Conservation (phyloP, 1,140 invertebrate genomes). For the Araneus ventricosus region DNA sequence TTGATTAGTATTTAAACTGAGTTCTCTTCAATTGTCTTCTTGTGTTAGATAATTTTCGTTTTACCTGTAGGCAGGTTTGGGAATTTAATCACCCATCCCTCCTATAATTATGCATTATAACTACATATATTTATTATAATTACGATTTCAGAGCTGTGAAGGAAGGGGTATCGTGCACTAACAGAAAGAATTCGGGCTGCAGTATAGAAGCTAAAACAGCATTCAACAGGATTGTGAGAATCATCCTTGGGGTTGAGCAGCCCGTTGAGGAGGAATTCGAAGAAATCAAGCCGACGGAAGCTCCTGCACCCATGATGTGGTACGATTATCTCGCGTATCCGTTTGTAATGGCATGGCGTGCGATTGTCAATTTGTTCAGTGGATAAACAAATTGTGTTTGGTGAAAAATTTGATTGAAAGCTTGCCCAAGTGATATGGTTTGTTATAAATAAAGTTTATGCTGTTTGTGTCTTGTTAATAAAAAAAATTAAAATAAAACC, state of each 20-base stretch:
- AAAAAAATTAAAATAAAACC: neutral
- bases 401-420: neutral
- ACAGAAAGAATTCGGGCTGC: neutral
- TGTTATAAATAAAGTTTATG: neutral
- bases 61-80: too few species aligned
- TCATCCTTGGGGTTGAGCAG: neutral
- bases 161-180: neutral
- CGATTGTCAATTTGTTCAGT: neutral
- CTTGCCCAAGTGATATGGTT: neutral
- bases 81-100: too few species aligned
- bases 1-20: too few species aligned
- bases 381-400: neutral
- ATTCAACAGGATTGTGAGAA: conserved; percentile 39
- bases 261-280: neutral
- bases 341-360: neutral
- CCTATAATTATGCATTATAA: too few species aligned
- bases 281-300: neutral
- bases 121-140: neutral
- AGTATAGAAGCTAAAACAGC: conserved; percentile 9
- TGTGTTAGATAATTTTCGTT: too few species aligned
- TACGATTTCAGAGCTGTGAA: neutral
- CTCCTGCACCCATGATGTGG: conserved; percentile 29
- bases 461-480: neutral
- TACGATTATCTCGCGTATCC: conserved; percentile 40
- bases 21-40: too few species aligned